Percentiles rank a stretch among this genome's conserved stretches.
phyloP scores from a whole-genome alignment of 2,113 vertebrate species.

The Trichomycterus rosablanca region DNA sequence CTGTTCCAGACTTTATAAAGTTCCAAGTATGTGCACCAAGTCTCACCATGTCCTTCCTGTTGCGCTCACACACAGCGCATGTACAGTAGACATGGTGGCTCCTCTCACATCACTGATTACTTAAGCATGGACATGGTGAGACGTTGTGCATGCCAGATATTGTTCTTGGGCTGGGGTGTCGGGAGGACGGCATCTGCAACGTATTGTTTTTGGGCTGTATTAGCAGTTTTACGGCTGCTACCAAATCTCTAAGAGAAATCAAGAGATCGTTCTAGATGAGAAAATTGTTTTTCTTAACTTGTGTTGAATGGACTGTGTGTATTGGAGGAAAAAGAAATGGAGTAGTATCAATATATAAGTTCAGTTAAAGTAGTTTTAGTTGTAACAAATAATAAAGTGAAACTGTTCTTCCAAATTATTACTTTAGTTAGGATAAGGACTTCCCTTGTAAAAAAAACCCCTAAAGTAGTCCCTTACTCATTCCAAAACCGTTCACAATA shows the following conservation, averaged over 20 bases:
- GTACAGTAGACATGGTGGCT: slow-evolving; percentile 28
- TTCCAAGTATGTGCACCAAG: slow-evolving; percentile 32
- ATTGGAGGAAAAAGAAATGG: too few species aligned
- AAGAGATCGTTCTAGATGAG: slow-evolving; percentile 8
- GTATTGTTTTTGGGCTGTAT: slow-evolving; percentile 13
- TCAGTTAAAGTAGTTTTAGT: too few species aligned
- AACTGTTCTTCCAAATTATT: too few species aligned
- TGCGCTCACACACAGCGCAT: slow-evolving; percentile 8
- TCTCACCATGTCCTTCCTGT: slow-evolving; percentile 21
- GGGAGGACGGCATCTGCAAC: slow-evolving; percentile 22
- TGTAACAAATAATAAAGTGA: too few species aligned
- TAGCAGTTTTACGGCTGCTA: slow-evolving; percentile 8
- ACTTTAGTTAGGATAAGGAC: too few species aligned
- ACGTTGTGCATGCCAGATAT: slow-evolving; percentile 24
- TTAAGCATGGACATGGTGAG: slow-evolving; percentile 10
- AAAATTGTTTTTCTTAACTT: not conserved
- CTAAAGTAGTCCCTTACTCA: too few species aligned
- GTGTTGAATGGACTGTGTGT: not conserved
- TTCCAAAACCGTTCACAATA: too few species aligned
- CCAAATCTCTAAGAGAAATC: slow-evolving; percentile 13
- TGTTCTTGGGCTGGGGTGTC: slow-evolving; percentile 22
- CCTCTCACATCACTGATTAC: slow-evolving; percentile 6
- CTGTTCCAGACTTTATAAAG: slow-evolving; percentile 44
- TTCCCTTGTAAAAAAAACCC: too few species aligned
- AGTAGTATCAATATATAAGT: too few species aligned